Conservation (phyloP, 2,888 invertebrate genomes). For the Priocnemis perturbator region DNA sequence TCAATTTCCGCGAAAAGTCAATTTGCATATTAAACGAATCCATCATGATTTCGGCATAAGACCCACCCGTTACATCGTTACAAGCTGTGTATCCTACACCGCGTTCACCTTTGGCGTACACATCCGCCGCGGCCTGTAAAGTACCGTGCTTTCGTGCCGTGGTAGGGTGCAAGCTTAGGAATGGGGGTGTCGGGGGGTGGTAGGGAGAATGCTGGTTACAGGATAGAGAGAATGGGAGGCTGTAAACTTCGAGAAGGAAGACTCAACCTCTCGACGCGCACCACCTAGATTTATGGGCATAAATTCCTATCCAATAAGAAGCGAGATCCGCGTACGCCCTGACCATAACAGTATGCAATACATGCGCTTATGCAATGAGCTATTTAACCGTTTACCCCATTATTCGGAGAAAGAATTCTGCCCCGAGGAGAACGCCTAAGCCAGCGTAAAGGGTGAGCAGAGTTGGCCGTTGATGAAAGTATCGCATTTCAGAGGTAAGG, state of each 20-base stretch:
- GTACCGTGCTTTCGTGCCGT: constrained; percentile 46
- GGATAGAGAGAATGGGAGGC: constrained; percentile 35
- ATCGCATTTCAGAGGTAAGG: no score
- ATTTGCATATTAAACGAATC: constrained; percentile 53
- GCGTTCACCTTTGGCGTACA: constrained; percentile 50
- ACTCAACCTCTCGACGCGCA: constrained; percentile 64
- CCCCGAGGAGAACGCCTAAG: no score
- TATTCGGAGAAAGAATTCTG: background rate
- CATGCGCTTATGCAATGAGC: background rate
- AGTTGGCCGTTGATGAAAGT: no score
- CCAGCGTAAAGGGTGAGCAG: no score
- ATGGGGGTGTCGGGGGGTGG: constrained; percentile 29
- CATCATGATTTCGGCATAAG: constrained; percentile 52
- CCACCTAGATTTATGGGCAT: constrained; percentile 64
- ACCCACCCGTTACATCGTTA: constrained; percentile 62
- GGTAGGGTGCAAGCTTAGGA: constrained; percentile 30
- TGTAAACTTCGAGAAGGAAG: constrained; percentile 62
- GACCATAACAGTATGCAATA: constrained; percentile 26
- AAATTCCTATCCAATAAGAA: constrained; percentile 64
- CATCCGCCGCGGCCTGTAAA: constrained; percentile 51
- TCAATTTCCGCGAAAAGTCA: no score
- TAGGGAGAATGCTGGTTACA: constrained; percentile 30
- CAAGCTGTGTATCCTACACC: constrained; percentile 36
- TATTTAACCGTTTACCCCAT: background rate
- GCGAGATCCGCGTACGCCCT: constrained; percentile 30